These are phyloP conservation scores for Cyphotilapia sp. DNA, from an alignment of 2,113 vertebrate genomes.

Conservation along the genomic window DNA sequence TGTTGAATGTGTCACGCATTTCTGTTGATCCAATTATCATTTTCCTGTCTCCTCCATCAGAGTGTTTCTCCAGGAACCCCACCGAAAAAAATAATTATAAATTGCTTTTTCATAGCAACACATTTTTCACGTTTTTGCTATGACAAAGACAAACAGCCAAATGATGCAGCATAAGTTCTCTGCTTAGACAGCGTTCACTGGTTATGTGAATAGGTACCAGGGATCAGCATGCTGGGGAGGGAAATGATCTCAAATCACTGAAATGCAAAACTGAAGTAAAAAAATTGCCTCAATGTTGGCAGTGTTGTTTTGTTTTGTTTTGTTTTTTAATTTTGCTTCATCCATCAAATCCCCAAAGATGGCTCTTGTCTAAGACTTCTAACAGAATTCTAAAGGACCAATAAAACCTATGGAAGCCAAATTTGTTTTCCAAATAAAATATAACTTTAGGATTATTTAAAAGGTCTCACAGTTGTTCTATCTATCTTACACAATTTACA, in stretches of 20 bases:
- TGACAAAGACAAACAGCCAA: slow-evolving; percentile 35
- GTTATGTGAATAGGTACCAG: neutral
- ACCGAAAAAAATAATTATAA: slow-evolving; percentile 29
- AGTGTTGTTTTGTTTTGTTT: neutral
- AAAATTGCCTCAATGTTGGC: neutral
- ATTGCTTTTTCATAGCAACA: neutral
- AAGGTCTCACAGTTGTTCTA: neutral
- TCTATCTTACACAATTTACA: neutral
- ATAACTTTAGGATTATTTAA: neutral
- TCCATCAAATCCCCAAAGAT: slow-evolving; percentile 1
- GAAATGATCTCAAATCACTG: slow-evolving; percentile 31
- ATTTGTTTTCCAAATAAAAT: neutral
- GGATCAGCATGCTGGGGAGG: neutral
- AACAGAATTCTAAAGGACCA: fast-evolving
- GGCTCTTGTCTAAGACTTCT: neutral
- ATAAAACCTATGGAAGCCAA: neutral
- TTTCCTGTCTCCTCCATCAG: neutral
- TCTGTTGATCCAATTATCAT: slow-evolving; percentile 31
- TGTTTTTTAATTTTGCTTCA: neutral
- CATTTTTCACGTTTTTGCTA: slow-evolving; percentile 22
- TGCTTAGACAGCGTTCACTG: neutral
- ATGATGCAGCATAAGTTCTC: slow-evolving; percentile 3
- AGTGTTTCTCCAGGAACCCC: neutral
- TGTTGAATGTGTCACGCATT: neutral
- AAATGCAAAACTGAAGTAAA: slow-evolving; percentile 38